Base-by-base conservation (phyloP, 1,140 invertebrate species). In the Cardiocondyla obscurior region DNA sequence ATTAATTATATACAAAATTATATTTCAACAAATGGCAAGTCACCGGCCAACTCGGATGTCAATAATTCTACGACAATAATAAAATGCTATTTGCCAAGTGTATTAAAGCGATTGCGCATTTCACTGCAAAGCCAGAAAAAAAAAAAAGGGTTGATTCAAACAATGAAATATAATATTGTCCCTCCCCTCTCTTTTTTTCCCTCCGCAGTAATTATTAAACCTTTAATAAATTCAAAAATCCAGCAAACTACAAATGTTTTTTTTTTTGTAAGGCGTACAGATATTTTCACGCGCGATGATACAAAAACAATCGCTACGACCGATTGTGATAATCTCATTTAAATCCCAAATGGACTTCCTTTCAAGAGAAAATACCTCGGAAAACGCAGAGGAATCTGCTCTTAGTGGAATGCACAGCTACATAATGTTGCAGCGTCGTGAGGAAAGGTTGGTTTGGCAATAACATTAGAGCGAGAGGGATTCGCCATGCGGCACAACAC, bases 381-480 rank as follows among this genome's bases (percentile, higher is more conserved):
- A 33, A n/a, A 3, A 57, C 30, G 16, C 57, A 49, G 44, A 67
- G 62, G 33, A 55, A 69, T 67, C 33, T 22, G 12, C 62, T 42
- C 25, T 39, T 28, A 74, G 51, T 51, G 86, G 79, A 86, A 89
- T 88, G 79, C 62, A 70, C 46, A 62, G 51, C 69, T 19, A 69
- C 77, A 74, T 76, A 70, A 67, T 72, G n/a, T n/a, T n/a, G 55
- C 65, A 30, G 28, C 55, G 53, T 53, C 10, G 42, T 7, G 58
- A 30, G 70, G 46, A 72, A 51, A 69, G 19, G 64, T 51, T 57
- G 67, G 58, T 82, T 84, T 73, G 84, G 85, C 85, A 81, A 67
- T 86, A 82, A 85, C 88, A 79, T 88, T 89, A 84, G 81, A 77
- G 67, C 74, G 74, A 81, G 84, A 83, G 65, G 73, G 82, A 81